phyloP scores from a whole-genome alignment of 2,113 vertebrate genomes.

The Setophaga petechia region DNA sequence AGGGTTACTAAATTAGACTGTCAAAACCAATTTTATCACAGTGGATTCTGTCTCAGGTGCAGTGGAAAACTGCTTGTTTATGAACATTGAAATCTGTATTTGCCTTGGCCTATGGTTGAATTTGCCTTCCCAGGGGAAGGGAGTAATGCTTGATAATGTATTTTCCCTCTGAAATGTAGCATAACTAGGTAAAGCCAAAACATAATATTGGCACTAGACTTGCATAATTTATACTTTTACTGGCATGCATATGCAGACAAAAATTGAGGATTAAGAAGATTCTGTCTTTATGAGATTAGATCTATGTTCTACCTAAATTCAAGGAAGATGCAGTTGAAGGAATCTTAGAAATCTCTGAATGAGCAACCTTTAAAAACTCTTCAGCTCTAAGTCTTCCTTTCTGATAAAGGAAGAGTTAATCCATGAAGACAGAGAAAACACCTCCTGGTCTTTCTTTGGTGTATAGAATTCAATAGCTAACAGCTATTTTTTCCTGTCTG shows the following conservation, averaged over 20 bases:
- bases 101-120: neutral
- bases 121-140: neutral
- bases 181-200: neutral
- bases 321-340: neutral
- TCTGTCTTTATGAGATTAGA: accelerated
- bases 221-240: neutral
- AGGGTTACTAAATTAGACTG: neutral
- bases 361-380: neutral
- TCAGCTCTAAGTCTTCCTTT: neutral
- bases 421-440: neutral
- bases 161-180: neutral
- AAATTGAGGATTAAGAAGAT: neutral
- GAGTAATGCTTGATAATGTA: neutral
- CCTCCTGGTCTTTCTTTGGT: neutral
- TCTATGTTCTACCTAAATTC: neutral
- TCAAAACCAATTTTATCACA: constrained; percentile 9
- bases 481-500: neutral
- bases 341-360: neutral
- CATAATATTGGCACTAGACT: neutral
- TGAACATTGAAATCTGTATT: neutral
- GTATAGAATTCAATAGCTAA: neutral
- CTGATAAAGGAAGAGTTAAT: neutral
- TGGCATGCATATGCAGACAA: neutral
- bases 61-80: neutral
- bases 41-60: neutral